Conservation (phyloP, 2,888 invertebrate genomes). For the Cylindroiulus punctatus region DNA sequence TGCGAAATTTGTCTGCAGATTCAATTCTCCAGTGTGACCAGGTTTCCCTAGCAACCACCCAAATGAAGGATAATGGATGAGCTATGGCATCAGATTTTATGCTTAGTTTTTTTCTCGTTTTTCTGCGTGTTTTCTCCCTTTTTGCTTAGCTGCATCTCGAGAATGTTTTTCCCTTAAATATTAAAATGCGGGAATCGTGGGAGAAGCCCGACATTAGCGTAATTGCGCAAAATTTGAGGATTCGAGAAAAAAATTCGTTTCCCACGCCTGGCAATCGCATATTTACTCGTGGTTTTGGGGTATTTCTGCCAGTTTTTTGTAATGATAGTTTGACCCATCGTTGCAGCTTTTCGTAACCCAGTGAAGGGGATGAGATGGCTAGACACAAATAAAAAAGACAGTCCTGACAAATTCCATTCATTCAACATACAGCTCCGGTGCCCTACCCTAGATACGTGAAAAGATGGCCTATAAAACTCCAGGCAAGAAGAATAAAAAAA, state of each 20-base stretch:
- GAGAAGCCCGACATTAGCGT: not conserved
- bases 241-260: not conserved
- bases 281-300: slow-evolving; percentile 1
- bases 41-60: slow-evolving; percentile 10
- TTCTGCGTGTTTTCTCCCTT: not conserved
- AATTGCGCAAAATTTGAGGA: not conserved
- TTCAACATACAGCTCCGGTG: slow-evolving; percentile 10
- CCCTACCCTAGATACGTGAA: slow-evolving; percentile 11
- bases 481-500: not conserved
- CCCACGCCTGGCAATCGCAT: not conserved
- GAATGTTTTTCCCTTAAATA: not conserved
- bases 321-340: not conserved
- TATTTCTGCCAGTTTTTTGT: not conserved
- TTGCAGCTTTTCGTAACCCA: not conserved
- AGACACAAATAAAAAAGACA: slow-evolving; percentile 1
- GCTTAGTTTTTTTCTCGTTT: not conserved
- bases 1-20: slow-evolving; percentile 18
- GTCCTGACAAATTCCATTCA: slow-evolving; percentile 9
- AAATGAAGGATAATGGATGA: slow-evolving; percentile 18
- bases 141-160: not conserved
- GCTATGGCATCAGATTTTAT: slow-evolving; percentile 11
- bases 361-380: not conserved
- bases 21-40: slow-evolving; percentile 11
- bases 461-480: slow-evolving; percentile 3
- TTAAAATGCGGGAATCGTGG: not conserved